Percentiles rank a stretch among this genome's conserved stretches.
phyloP scores from a whole-genome alignment of 2,797 vertebrate species.

The Lophius americanus region DNA sequence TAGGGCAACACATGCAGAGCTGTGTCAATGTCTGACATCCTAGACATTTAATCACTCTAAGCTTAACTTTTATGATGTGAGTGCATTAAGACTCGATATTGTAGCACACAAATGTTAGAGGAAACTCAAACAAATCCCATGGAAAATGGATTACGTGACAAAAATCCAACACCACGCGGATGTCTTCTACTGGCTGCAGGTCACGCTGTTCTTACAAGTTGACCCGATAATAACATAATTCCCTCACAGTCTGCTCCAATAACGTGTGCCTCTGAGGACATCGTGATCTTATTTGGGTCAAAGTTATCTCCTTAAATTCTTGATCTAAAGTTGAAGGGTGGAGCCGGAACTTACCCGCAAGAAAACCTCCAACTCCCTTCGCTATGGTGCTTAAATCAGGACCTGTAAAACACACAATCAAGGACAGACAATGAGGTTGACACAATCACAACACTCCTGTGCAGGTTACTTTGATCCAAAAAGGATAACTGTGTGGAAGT shows the following conservation, averaged over 20 bases:
- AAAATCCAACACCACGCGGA: neutral
- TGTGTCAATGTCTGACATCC: neutral
- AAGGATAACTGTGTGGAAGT: too few relatives aligned
- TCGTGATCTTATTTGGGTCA: neutral
- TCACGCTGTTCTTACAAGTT: neutral
- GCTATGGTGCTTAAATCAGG: neutral
- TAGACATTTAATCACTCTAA: too few relatives aligned
- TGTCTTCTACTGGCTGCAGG: neutral
- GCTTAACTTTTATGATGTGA: too few relatives aligned
- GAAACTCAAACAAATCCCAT: too few relatives aligned
- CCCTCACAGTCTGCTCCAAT: neutral
- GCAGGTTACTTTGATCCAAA: too few relatives aligned
- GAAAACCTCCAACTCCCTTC: rapidly evolving
- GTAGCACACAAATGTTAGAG: too few relatives aligned
- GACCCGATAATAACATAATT: constrained; percentile 9
- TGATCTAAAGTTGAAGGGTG: neutral
- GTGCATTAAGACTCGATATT: too few relatives aligned
- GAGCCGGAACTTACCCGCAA: constrained; percentile 48
- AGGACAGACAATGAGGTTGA: neutral
- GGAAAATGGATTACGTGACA: neutral
- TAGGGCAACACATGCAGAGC: too few relatives aligned
- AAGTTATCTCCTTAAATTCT: neutral
- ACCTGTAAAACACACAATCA: neutral
- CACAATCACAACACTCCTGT: too few relatives aligned
- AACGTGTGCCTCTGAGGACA: neutral